Conservation (phyloP, 2,888 invertebrate species). For the Drosophila trichaetosa region DNA sequence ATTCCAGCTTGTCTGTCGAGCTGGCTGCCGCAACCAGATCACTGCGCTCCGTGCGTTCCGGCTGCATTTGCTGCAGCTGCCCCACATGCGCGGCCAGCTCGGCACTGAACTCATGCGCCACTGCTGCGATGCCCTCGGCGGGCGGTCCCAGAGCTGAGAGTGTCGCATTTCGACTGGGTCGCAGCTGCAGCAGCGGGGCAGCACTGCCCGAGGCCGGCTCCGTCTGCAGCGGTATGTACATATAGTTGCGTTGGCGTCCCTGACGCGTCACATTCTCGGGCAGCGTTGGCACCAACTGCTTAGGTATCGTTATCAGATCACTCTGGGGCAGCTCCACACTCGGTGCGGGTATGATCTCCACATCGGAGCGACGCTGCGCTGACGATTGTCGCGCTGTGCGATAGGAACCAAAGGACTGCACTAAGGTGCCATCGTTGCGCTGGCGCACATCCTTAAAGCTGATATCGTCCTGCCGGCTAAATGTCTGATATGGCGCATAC, state of each 20-base stretch:
- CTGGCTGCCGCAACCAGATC: conserved; percentile 64
- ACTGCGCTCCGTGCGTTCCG: conserved; percentile 80
- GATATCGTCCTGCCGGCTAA: conserved; percentile 83
- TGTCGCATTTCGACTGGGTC: conserved; percentile 78
- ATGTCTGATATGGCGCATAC: conserved; percentile 84
- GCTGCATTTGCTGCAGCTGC: conserved; percentile 16
- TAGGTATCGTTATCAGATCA: conserved; percentile 80
- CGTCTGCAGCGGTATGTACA: conserved; percentile 82
- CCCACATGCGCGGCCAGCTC: conserved; percentile 56
- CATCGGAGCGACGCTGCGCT: conserved; percentile 78
- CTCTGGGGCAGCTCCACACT: conserved; percentile 73
- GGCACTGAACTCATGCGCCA: conserved; percentile 72
- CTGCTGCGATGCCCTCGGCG: conserved; percentile 69
- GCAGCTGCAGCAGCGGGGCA: conserved; percentile 61
- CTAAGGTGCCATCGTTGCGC: conserved; percentile 81
- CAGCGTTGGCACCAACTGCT: conserved; percentile 76
- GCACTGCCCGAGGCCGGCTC: conserved; percentile 48
- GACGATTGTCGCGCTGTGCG: conserved; percentile 67
- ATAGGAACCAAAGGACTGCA: conserved; percentile 83
- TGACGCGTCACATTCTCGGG: conserved; percentile 76
- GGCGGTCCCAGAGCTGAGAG: conserved; percentile 81
- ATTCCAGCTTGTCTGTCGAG: conserved; percentile 63
- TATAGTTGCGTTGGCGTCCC: conserved; percentile 78
- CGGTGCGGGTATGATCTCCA: conserved; percentile 77
- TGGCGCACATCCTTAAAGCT: conserved; percentile 81